Evolutionary conservation across 2,113 vertebrate species (phyloP).

Genomic region (Brachypodius melanocephalos): DNA sequence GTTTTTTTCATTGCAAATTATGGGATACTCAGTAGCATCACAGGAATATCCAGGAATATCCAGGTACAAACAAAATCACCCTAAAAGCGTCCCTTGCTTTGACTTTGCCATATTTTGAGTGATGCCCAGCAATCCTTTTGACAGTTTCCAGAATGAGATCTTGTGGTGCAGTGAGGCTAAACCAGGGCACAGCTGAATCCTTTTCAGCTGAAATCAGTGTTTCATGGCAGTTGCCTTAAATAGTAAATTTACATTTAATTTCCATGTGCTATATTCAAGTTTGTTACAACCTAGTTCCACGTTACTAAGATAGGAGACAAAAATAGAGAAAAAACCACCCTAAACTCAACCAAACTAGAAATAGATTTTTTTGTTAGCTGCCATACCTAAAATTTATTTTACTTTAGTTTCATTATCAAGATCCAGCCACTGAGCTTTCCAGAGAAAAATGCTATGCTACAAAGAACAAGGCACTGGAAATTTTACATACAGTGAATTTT

Average conservation of each 20-base stretch:
- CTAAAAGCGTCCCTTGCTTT: background rate
- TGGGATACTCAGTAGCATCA: background rate
- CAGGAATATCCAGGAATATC: background rate
- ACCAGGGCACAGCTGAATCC: slow-evolving; percentile 27
- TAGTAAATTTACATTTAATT: slow-evolving; percentile 41
- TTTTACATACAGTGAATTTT: background rate
- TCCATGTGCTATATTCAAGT: slow-evolving; percentile 1
- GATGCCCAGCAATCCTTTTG: background rate
- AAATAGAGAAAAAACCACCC: background rate
- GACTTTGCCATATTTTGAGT: background rate
- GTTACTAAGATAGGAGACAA: background rate
- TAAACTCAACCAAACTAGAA: background rate
- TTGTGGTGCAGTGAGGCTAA: background rate
- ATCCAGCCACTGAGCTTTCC: background rate
- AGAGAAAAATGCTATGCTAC: background rate
- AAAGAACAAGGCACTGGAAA: background rate
- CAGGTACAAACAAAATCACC: background rate
- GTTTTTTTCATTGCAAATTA: background rate
- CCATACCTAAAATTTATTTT: background rate
- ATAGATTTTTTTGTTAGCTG: background rate
- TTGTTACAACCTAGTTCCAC: slow-evolving; percentile 17
- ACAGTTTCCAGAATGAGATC: background rate
- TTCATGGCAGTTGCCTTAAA: slow-evolving; percentile 14
- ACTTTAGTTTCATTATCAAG: background rate
- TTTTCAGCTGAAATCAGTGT: background rate